A percentile compares a stretch with the other conserved stretches of the same genome.
These are phyloP conservation scores for Nephrotoma guestfalica DNA, from an alignment of 2,888 invertebrate species.

Conservation along the genomic window DNA sequence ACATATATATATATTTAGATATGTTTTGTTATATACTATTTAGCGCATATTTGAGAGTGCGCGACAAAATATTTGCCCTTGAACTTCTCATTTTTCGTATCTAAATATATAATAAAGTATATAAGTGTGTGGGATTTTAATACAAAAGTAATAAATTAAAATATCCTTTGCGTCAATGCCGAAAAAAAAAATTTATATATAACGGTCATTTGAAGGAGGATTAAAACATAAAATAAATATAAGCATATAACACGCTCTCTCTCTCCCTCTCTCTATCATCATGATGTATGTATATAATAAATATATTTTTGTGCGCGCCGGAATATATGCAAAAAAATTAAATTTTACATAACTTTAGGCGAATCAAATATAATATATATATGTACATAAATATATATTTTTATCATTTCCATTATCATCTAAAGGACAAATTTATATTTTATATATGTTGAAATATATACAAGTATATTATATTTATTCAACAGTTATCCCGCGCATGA, in stretches of 20 bases:
- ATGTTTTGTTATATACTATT: not conserved
- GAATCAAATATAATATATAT: not conserved
- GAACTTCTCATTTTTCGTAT: constrained; percentile 6
- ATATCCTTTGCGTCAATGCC: not conserved
- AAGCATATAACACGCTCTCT: not conserved
- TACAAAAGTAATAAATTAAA: not conserved
- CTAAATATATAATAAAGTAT: not conserved
- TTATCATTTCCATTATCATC: not conserved
- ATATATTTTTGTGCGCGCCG: not conserved
- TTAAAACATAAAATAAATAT: not conserved
- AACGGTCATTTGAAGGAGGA: not conserved
- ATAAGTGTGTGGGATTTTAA: not conserved
- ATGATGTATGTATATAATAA: not conserved
- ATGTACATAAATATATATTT: not conserved
- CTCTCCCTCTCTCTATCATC: too few species aligned
- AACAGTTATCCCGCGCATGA: not conserved
- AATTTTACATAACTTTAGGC: not conserved
- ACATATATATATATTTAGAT: not conserved
- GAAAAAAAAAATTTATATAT: not conserved
- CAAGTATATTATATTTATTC: not conserved
- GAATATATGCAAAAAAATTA: not conserved
- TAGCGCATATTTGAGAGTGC: constrained; percentile 5
- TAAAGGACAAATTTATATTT: not conserved
- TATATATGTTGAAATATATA: not conserved
- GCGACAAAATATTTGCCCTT: constrained; percentile 6